These are phyloP conservation scores for Ctenosaura bakeri DNA, from an alignment of 2,797 vertebrate species.

Conservation along the genomic window DNA sequence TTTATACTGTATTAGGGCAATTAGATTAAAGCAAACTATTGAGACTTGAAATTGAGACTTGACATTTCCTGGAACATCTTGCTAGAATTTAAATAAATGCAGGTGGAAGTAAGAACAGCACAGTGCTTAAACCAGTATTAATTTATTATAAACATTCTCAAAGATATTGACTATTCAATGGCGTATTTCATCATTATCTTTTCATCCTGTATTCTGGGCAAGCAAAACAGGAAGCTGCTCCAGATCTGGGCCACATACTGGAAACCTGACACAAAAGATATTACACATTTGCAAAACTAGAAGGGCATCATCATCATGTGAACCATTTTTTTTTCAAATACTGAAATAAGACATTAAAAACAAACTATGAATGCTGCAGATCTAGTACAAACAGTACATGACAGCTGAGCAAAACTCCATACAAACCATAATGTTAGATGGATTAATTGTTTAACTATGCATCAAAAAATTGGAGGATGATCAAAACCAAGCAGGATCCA, in stretches of 20 bases:
- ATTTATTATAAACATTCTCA: constrained; percentile 45
- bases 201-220: constrained; percentile 65
- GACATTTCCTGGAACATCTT: background rate
- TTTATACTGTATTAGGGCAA: background rate
- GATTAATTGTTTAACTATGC: background rate
- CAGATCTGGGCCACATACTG: constrained; percentile 23
- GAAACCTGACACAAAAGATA: constrained; percentile 13
- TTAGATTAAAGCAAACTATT: background rate
- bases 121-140: constrained; percentile 35
- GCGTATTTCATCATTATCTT: constrained; percentile 55
- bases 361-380: constrained; percentile 54
- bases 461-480: constrained; percentile 1
- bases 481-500: constrained; percentile 13
- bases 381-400: constrained; percentile 48
- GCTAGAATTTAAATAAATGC: constrained; percentile 57
- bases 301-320: constrained; percentile 43
- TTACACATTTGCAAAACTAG: constrained; percentile 37
- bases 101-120: constrained; percentile 62
- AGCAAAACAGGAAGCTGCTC: constrained; percentile 12
- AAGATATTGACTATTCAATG: constrained; percentile 32
- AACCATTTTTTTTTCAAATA: constrained; percentile 61
- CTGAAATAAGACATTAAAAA: background rate
- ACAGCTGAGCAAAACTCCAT: background rate
- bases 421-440: background rate
- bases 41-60: constrained; percentile 1